Base-by-base conservation (phyloP, 1,140 invertebrate species). In the Mercenaria mercenaria region DNA sequence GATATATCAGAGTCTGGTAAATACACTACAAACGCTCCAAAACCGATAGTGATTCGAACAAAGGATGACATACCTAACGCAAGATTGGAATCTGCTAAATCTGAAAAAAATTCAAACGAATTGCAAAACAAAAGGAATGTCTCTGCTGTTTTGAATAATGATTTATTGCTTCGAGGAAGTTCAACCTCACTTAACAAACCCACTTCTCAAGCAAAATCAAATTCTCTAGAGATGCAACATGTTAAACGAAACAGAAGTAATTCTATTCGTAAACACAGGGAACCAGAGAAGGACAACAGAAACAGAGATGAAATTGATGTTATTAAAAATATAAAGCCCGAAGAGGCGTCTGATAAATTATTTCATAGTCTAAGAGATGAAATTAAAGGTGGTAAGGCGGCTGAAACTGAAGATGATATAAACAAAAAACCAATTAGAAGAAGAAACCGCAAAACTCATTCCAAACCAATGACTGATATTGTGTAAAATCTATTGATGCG, bases 311-410 rank as follows among this genome's bases (percentile, higher is more conserved):
- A 89, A 41, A 32, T 92, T 18, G 92, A 93, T 80, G 59, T 92
- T 2, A 87, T 93, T 26, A 72, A 81, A 34, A 79, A 79, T n/a
- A 89, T 93, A 29, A 69, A 74, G 26, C 77, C 90, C 4, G 91
- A 91, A 15, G 77, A 76, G 15, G 80, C 86, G 11, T 81, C 89
- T 1, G 86, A 91, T n/a, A 88, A 80, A 39, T 69, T 93, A 41
- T 86, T 92, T 72, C 77, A 91, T 39, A 90, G 80, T 56, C 69
- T 93, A 18, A 50, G 90, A 23, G 87, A 90, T 56, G 91, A 92
- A 41, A 59, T 92, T 29, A 74, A 83, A 56, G 72, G 37, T 37
- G 32, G 89, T 29, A 52, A 8, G 18, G 88, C 82, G 98, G 67
- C 72, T 11, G 89, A 90, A 64, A 50, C 77, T 32, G 67, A 79